Conservation (phyloP, 2,888 invertebrate genomes). For the Drosophila anomalipes region DNA sequence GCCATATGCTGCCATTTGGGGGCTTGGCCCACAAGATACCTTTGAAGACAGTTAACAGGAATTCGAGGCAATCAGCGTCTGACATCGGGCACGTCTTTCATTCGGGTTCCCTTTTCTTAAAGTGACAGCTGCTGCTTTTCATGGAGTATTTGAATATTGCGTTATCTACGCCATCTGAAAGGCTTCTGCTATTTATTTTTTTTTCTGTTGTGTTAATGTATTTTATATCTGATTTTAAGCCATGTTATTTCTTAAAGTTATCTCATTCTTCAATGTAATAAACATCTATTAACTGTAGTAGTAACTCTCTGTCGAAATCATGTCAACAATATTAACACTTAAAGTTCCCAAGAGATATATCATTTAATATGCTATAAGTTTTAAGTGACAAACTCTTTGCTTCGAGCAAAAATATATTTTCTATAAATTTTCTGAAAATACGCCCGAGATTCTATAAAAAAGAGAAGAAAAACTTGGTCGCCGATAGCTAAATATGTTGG, state of each 20-base stretch:
- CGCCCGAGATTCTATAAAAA: constrained; percentile 10
- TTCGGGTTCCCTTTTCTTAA: constrained; percentile 6
- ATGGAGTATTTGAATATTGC: constrained; percentile 3
- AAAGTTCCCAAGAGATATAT: not conserved
- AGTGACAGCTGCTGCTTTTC: constrained; percentile 34
- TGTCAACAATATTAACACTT: not conserved
- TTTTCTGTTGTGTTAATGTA: constrained; percentile 12
- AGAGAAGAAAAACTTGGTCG: constrained; percentile 8
- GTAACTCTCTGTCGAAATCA: not conserved
- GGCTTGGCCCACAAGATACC: constrained; percentile 13
- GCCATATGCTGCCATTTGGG: constrained; percentile 72
- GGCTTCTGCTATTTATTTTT: constrained; percentile 1
- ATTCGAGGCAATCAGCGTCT: constrained; percentile 30
- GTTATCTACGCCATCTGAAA: not conserved
- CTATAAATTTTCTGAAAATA: not conserved
- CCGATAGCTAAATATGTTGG: constrained; percentile 40
- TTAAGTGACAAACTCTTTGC: not conserved
- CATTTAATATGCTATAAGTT: not conserved
- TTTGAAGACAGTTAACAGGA: constrained; percentile 12
- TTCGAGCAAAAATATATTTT: not conserved
- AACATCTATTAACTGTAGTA: not conserved
- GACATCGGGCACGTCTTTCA: constrained; percentile 21
- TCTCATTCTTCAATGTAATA: not conserved
- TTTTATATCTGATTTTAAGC: not conserved
- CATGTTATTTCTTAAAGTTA: not conserved